phyloP scores from a whole-genome alignment of 2,888 invertebrate genomes.

The Linnaemya vulpina region DNA sequence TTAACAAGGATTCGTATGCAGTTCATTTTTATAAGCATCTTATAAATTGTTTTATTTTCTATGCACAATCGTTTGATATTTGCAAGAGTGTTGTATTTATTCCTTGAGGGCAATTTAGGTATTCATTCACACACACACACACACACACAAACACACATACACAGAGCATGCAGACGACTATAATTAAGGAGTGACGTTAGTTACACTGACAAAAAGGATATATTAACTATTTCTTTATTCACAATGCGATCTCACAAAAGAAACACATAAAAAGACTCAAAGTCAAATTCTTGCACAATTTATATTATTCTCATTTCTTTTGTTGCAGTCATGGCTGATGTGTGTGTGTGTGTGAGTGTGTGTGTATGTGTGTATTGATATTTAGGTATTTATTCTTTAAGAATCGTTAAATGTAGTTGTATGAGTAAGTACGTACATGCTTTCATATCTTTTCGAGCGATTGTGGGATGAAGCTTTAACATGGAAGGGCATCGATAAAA shows the following conservation, averaged over 20 bases:
- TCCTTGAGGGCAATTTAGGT: constrained; percentile 3
- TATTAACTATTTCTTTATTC: neutral
- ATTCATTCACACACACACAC: neutral
- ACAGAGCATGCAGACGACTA: neutral
- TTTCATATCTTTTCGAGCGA: neutral
- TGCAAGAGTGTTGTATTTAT: constrained; percentile 5
- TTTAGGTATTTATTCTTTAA: neutral
- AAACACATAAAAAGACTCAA: neutral
- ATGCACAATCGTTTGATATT: neutral
- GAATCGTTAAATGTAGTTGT: neutral
- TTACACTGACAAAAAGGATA: neutral
- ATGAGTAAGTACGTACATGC: neutral
- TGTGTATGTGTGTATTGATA: neutral
- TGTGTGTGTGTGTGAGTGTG: neutral
- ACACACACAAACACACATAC: neutral
- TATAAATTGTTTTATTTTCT: constrained; percentile 7
- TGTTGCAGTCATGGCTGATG: neutral
- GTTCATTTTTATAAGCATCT: neutral
- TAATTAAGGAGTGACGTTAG: neutral
- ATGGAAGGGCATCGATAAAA: neutral
- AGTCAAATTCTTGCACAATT: neutral
- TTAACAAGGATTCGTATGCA: constrained; percentile 1
- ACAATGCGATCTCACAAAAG: neutral
- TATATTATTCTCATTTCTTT: neutral
- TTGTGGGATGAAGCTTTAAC: neutral